Evolutionary conservation across 1,140 invertebrate species (phyloP), one percentile per base, ranked within the genome.

Genomic region (Scylla paramamosain): DNA sequence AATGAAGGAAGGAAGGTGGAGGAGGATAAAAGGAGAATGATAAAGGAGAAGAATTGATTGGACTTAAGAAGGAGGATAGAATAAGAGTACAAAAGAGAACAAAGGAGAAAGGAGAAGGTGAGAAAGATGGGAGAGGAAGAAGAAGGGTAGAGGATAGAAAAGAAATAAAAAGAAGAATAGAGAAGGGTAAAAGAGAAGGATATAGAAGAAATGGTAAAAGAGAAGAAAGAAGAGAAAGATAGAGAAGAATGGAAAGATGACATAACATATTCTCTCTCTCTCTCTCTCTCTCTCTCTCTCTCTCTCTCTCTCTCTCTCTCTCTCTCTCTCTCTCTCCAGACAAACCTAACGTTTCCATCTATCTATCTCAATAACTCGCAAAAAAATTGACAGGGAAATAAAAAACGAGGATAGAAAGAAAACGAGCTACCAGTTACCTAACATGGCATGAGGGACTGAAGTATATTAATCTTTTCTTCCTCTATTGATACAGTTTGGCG

Each of bases 241-340:
- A 59, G 10, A 59, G 52, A 59, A 20, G 16, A 20, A 59, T 12
- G 16, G 52, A 59, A 20, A 59, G 52, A 59, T 39, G 52, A 59
- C 39, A 39, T 39, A 39, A 39, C 28, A n/a, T n/a, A n/a, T n/a
- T 87, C 86, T 87, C 29, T 87, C 86, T 87, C 86, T 32, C 29
- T 87, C 86, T 87, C 0, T 87, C 0, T 46, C 31, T 7, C 10
- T 25, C 87, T 31, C 39, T 45, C 39, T 32, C 39, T 45, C 39
- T 89, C 28, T 48, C 46, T 91, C 8, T 91, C 28, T 91, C 14
- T 91, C 14, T 91, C 48, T 91, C n/a, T 67, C 48, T 91, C 28
- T n/a, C 48, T 46, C 48, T 59, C 39, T 48, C 28, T 46, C 20
- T 48, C 20, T 91, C 46, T 45, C 48, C 52, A 25, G 39, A n/a